phyloP scores from a whole-genome alignment of 2,797 vertebrate species.

The Apogon hyalosoma region DNA sequence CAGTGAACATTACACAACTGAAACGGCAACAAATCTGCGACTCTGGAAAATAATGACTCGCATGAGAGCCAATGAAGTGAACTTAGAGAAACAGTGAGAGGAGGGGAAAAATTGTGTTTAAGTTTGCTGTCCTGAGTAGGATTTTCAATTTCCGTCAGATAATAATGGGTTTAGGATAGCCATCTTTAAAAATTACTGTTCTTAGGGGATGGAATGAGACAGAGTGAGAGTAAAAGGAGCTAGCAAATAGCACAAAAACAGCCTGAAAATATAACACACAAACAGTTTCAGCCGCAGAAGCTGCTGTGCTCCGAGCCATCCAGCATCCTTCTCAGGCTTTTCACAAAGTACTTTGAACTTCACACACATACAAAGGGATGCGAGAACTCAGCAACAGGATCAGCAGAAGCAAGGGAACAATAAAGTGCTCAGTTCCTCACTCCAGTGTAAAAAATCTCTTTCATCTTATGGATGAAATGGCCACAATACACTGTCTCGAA shows the following conservation, averaged over 20 bases:
- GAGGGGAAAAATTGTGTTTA: background rate
- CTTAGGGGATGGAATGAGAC: background rate
- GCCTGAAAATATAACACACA: background rate
- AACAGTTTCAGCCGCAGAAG: background rate
- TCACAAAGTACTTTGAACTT: conserved; percentile 48
- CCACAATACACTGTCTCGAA: conserved; percentile 12
- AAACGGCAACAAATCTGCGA: conserved; percentile 57
- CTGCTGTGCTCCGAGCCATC: background rate
- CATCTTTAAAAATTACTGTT: background rate
- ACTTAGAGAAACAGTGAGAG: conserved; percentile 14
- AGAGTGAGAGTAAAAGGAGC: background rate
- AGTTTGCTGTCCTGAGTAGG: conserved; percentile 4
- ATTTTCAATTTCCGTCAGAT: conserved; percentile 27
- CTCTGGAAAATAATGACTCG: conserved; percentile 55
- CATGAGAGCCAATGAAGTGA: conserved; percentile 41
- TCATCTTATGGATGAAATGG: conserved; percentile 45
- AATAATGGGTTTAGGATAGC: background rate
- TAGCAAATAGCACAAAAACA: background rate
- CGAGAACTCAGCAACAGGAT: conserved; percentile 16
- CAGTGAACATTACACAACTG: conserved; percentile 42
- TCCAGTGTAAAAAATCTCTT: conserved; percentile 45
- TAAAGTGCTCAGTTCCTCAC: conserved; percentile 25
- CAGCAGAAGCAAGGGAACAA: conserved; percentile 35
- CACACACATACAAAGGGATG: conserved; percentile 12
- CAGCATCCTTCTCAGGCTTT: conserved; percentile 12